Percentiles rank a stretch among this genome's conserved stretches.
Evolutionary conservation across 2,797 vertebrate genomes (phyloP).

Genomic region (Masticophis lateralis): DNA sequence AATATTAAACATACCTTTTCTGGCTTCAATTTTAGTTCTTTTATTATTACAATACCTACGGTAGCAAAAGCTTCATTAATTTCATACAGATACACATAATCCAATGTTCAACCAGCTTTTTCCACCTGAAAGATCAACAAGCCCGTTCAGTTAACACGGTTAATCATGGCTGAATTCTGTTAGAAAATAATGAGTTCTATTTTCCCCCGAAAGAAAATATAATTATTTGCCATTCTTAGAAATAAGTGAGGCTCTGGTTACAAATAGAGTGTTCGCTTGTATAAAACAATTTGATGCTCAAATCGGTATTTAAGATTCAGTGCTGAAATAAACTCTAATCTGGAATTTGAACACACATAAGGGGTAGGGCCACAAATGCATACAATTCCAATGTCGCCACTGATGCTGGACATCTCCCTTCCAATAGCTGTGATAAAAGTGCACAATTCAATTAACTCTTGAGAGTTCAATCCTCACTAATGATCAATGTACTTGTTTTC

Average conservation of each 20-base stretch:
- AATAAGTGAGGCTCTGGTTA: not conserved
- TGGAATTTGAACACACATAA: too few relatives aligned
- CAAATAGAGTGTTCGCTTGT: not conserved
- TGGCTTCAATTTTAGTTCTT: conserved; percentile 83
- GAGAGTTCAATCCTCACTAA: too few relatives aligned
- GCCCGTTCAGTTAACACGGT: not conserved
- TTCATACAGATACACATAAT: conserved; percentile 91
- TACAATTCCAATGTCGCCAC: too few relatives aligned
- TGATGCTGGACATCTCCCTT: too few relatives aligned
- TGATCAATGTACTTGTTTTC: too few relatives aligned
- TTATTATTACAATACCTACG: conserved; percentile 81
- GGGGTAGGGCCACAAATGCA: too few relatives aligned
- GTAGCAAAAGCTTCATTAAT: conserved; percentile 95
- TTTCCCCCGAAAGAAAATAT: too few relatives aligned
- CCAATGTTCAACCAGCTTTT: conserved; percentile 88
- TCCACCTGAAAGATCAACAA: conserved; percentile 73
- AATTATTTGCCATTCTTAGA: not conserved
- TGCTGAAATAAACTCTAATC: too few relatives aligned
- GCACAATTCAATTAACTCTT: too few relatives aligned
- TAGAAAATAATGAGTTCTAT: not conserved
- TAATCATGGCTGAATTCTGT: not conserved
- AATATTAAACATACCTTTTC: conserved; percentile 80
- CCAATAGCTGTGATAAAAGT: too few relatives aligned
- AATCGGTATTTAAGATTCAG: too few relatives aligned
- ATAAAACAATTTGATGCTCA: too few relatives aligned